These are phyloP conservation scores for Venturia canescens DNA, from an alignment of 1,140 invertebrate species.

Conservation along the genomic window DNA sequence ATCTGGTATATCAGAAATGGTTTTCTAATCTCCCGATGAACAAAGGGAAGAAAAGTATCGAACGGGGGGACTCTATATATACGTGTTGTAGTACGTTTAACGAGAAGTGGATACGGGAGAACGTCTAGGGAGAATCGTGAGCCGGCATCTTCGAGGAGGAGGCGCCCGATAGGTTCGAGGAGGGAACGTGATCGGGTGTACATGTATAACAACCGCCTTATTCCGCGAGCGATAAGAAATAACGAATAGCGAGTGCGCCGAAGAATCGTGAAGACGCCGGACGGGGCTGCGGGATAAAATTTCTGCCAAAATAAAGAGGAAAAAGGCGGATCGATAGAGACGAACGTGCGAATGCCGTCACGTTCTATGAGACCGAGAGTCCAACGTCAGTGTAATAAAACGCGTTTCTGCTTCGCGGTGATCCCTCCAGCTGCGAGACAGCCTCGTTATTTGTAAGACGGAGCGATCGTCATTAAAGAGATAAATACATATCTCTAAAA, in stretches of 20 bases:
- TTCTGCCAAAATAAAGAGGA: conserved; percentile 25
- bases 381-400: conserved; percentile 39
- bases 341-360: conserved; percentile 37
- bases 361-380: conserved; percentile 28
- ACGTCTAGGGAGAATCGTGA: conserved; percentile 39
- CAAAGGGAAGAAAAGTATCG: conserved; percentile 1
- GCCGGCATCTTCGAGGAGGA: conserved; percentile 37
- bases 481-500: not conserved
- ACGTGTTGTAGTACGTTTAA: not conserved
- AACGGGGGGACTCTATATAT: conserved; percentile 15
- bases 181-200: conserved; percentile 32
- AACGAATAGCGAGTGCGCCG: conserved; percentile 51
- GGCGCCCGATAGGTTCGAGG: conserved; percentile 45
- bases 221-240: conserved; percentile 54
- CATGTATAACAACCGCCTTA: conserved; percentile 35
- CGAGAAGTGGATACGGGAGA: conserved; percentile 36
- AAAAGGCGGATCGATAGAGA: conserved; percentile 37
- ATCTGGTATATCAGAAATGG: conserved; percentile 40
- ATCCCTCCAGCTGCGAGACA: conserved; percentile 19
- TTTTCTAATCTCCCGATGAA: conserved; percentile 36
- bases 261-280: conserved; percentile 51
- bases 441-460: conserved; percentile 10
- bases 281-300: conserved; percentile 32
- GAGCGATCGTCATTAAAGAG: conserved; percentile 6
- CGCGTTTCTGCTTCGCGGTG: conserved; percentile 26